Evolutionary conservation across 2,113 vertebrate species (phyloP), one percentile per base, ranked within the genome.

Genomic region (Epinephelus fuscoguttatus): DNA sequence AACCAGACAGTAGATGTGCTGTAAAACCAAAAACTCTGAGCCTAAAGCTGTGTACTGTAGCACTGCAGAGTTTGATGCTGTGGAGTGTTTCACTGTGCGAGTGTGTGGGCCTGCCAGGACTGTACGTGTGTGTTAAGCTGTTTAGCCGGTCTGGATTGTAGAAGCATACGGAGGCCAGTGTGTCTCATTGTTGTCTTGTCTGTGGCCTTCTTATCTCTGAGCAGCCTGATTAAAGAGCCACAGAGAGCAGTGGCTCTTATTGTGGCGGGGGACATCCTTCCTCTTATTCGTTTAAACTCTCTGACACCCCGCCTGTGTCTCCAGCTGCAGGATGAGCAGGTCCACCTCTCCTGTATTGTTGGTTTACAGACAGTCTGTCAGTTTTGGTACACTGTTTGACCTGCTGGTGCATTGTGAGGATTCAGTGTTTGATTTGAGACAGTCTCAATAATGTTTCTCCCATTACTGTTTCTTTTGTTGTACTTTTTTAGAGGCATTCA

Each of bases 171-270:
- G 52, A 77, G 47, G 23, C 55, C 30, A 55, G 15, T 25, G 67
- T 73, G 69, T 52, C 23, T 60, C 37, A 85, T 67, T 81, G 78
- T 77, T 42, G 63, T 21, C 79, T 52, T 12, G 67, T 61, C 67
- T 69, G 55, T 57, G 73, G 15, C 5, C 27, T 25, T 30, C 61
- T 74, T 86, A 82, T 82, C 74, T 80, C 30, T 25, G 72, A 78
- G 55, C 78, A 10, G 69, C 33, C 60, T 73, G 55, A 81, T 81
- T 68, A 72, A 76, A 71, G 45, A 68, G 77, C 67, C 53, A n/a
- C 60, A 61, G 60, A 56, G 47, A 73, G 30, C 73, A 21, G 15
- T 61, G 17, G 49, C 78, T 77, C 53, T 77, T 57, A 63, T 77
- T 81, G 74, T 81, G 84, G 55, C 21, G 49, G 40, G 17, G 75